Percentiles rank a stretch among this genome's conserved stretches.
Conservation (phyloP, 2,113 vertebrate genomes). For the Eira barbara region DNA sequence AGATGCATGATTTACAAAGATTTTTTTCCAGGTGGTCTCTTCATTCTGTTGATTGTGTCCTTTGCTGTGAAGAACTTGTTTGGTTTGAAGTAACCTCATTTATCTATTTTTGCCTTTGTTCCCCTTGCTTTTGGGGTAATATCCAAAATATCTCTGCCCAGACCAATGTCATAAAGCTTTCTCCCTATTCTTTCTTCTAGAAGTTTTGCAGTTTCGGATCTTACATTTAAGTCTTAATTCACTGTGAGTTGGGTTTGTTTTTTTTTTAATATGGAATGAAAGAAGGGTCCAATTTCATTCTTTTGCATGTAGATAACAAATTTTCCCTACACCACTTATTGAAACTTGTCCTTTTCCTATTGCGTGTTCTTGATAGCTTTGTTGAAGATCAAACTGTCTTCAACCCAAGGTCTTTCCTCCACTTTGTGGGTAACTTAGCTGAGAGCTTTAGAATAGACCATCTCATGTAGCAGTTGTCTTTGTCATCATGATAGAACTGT, state of each 20-base stretch:
- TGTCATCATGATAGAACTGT: neutral
- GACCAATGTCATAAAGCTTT: neutral
- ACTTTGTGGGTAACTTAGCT: neutral
- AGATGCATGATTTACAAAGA: neutral
- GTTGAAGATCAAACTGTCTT: neutral
- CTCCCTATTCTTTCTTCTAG: neutral
- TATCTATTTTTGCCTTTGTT: neutral
- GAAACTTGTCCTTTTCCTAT: neutral
- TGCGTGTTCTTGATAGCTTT: neutral
- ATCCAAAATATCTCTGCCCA: neutral
- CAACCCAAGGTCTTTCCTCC: neutral
- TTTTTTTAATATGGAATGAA: neutral
- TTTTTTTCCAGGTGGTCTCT: neutral
- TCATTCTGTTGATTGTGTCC: neutral
- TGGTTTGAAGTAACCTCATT: neutral
- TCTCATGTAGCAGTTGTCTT: neutral
- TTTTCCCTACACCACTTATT: neutral
- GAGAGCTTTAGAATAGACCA: neutral
- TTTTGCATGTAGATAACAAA: neutral
- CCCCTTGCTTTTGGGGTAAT: neutral
- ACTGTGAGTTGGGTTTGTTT: neutral
- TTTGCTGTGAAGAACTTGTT: neutral
- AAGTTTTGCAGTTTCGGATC: neutral
- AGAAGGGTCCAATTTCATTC: neutral
- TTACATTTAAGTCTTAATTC: neutral